Evolutionary conservation across 2,797 vertebrate genomes (phyloP).

Genomic region (Pteropus rufus): DNA sequence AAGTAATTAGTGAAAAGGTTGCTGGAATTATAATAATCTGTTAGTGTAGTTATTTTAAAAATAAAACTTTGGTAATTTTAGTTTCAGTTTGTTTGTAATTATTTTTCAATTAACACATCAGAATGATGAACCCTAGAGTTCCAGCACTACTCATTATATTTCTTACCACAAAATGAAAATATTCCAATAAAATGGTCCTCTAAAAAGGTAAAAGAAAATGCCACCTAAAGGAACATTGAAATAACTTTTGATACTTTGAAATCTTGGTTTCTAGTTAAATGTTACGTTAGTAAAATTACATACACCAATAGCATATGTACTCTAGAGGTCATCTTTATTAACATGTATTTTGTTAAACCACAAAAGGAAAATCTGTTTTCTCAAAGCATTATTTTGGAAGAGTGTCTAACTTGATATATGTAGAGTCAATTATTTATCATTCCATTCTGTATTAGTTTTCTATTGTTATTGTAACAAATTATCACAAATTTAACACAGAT

Average conservation of each 20-base stretch:
- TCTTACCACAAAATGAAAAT: conserved; percentile 42
- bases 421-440: not conserved
- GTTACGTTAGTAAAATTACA: not conserved
- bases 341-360: not conserved
- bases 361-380: not conserved
- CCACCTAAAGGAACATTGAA: conserved; percentile 31
- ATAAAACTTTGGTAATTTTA: conserved; percentile 44
- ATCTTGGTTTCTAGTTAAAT: not conserved
- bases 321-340: not conserved
- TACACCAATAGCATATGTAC: not conserved
- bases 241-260: conserved; percentile 35
- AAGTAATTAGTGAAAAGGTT: conserved; percentile 56
- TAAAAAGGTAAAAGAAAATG: conserved; percentile 45
- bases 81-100: conserved; percentile 51
- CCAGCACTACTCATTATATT: conserved; percentile 10
- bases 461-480: not conserved
- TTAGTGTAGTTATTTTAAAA: conserved; percentile 51
- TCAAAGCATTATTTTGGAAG: not conserved
- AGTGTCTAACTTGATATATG: not conserved
- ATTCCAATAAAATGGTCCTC: conserved; percentile 44
- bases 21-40: conserved; percentile 33
- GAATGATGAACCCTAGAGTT: conserved; percentile 46
- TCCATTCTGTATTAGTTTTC: not conserved
- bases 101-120: conserved; percentile 66
- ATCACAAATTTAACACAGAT: not conserved